Evolutionary conservation across 2,888 invertebrate species (phyloP).

Genomic region (Melitaea athalia): DNA sequence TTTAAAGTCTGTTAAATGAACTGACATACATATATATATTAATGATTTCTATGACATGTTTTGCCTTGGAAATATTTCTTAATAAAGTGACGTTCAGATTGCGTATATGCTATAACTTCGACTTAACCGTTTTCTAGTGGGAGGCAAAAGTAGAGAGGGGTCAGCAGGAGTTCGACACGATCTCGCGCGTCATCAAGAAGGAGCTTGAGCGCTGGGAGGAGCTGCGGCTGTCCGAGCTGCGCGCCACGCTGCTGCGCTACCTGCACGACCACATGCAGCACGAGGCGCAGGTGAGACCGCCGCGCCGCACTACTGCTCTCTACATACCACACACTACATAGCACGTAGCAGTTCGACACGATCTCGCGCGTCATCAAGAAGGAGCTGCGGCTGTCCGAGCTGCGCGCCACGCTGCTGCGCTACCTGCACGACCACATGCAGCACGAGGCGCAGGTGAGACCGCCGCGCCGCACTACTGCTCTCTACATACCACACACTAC

Average conservation of each 20-base stretch:
- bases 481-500: no score
- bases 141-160: conserved; percentile 98
- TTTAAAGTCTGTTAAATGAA: no score
- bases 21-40: no score
- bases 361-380: neutral
- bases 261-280: conserved; percentile 1
- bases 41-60: neutral
- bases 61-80: neutral
- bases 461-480: neutral
- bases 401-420: conserved; percentile 1
- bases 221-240: neutral
- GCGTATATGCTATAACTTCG: neutral
- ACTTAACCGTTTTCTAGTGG: conserved; percentile 83
- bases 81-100: neutral
- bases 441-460: neutral
- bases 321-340: no score
- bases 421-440: conserved; percentile 1
- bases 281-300: neutral
- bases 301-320: neutral
- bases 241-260: conserved; percentile 1
- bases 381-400: neutral
- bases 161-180: conserved; percentile 95
- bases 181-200: neutral
- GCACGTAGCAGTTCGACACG: neutral
- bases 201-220: neutral